A percentile compares a stretch with the other conserved stretches of the same genome.
Conservation (phyloP, 2,888 invertebrate species). For the Campopleginae sp. region DNA sequence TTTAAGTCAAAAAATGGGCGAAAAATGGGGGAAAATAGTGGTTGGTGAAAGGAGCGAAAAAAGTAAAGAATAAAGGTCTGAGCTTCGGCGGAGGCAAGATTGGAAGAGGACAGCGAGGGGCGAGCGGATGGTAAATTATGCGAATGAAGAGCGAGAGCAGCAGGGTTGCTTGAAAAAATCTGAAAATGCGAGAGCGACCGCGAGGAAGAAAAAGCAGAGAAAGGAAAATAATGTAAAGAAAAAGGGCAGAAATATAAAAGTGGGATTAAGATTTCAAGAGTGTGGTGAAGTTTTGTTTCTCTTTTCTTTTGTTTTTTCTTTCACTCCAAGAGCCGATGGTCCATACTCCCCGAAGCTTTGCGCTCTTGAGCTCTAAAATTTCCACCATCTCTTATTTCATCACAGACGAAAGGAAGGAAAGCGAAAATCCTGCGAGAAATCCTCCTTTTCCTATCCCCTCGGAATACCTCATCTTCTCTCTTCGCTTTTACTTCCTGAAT, state of each 20-base stretch:
- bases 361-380: conserved; percentile 41
- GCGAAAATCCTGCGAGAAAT: conserved; percentile 60
- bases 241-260: conserved; percentile 45
- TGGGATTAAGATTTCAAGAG: conserved; percentile 60
- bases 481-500: conserved; percentile 34
- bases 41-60: background rate
- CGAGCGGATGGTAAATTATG: conserved; percentile 2
- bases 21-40: too few species aligned
- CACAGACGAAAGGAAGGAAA: conserved; percentile 33
- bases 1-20: too few species aligned
- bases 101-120: background rate
- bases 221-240: conserved; percentile 26
- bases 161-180: conserved; percentile 48
- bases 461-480: conserved; percentile 48
- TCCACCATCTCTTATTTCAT: conserved; percentile 34
- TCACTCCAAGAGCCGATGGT: conserved; percentile 28
- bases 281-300: conserved; percentile 15
- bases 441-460: conserved; percentile 37
- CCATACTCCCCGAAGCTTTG: conserved; percentile 24
- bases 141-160: conserved; percentile 26
- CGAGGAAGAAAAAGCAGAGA: conserved; percentile 23
- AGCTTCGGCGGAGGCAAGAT: conserved; percentile 2
- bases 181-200: conserved; percentile 27
- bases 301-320: conserved; percentile 23
- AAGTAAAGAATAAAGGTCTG: background rate